Evolutionary conservation across 2,888 invertebrate species (phyloP).

Genomic region (Hofmannophila pseudospretella): DNA sequence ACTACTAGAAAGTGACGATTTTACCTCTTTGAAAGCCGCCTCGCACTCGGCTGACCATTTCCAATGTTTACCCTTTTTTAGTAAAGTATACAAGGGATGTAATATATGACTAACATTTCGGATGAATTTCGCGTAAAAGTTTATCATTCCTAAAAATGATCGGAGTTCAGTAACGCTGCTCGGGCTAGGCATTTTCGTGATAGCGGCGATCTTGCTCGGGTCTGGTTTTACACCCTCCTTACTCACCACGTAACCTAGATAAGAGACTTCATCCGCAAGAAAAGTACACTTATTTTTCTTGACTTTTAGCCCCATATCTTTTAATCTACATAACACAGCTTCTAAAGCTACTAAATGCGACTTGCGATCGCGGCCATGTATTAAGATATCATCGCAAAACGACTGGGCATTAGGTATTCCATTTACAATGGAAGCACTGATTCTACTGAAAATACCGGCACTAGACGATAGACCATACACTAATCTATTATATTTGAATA

Average conservation of each 20-base stretch:
- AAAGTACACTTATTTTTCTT: background rate
- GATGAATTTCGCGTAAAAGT: too few relatives aligned
- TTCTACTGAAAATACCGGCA: background rate
- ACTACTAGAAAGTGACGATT: background rate
- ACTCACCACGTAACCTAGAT: too few relatives aligned
- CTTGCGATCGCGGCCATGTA: background rate
- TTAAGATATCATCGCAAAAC: background rate
- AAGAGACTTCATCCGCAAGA: too few relatives aligned
- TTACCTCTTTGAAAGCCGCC: background rate
- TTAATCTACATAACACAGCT: too few relatives aligned
- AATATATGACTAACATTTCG: background rate
- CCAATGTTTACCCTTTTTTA: background rate
- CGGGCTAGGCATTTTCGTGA: background rate
- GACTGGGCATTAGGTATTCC: background rate
- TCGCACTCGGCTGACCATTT: background rate
- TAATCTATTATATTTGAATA: constrained; percentile 2
- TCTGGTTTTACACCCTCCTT: background rate
- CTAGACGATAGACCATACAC: constrained; percentile 2
- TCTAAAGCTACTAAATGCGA: background rate
- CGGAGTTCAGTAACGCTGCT: too few relatives aligned
- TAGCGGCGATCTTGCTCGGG: background rate
- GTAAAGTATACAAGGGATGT: background rate
- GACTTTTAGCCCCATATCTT: background rate
- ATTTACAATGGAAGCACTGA: background rate
- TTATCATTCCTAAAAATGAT: too few relatives aligned